Percentiles rank a stretch among this genome's conserved stretches.
phyloP scores from a whole-genome alignment of 2,113 vertebrate species.

The Corythornis vintsioides region DNA sequence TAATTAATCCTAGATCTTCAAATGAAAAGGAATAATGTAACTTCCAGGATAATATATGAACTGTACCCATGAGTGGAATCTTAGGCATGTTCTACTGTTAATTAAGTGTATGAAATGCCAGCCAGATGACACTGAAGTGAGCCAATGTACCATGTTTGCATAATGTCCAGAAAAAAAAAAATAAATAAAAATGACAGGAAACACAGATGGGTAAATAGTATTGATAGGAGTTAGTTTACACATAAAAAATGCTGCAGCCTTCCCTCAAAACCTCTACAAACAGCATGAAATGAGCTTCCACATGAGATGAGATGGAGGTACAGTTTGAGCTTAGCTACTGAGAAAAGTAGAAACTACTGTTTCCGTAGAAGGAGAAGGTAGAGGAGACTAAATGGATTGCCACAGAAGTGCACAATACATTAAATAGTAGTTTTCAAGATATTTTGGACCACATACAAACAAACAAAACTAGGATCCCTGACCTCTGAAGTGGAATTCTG shows the following conservation, averaged over 20 bases:
- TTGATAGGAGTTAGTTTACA: not conserved
- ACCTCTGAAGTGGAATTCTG: not conserved
- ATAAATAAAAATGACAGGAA: not conserved
- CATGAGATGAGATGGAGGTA: not conserved
- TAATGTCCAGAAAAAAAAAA: not conserved
- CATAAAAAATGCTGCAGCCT: not conserved
- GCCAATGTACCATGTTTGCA: not conserved
- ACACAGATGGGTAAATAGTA: not conserved
- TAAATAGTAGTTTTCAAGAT: not conserved
- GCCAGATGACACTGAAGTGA: rapidly evolving
- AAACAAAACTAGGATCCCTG: not conserved
- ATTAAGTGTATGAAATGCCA: not conserved
- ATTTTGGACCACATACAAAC: not conserved
- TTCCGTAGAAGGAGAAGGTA: not conserved
- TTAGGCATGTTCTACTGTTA: not conserved
- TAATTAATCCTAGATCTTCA: not conserved
- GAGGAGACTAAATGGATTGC: not conserved
- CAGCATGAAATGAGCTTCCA: not conserved
- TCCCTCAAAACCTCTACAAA: not conserved
- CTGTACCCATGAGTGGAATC: not conserved
- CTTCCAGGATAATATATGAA: not conserved
- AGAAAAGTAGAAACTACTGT: not conserved
- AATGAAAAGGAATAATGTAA: not conserved
- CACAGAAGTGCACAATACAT: not conserved
- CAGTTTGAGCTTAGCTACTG: not conserved